Percentiles rank a stretch among this genome's conserved stretches.
Conservation (phyloP, 2,113 vertebrate genomes). For the Forbesichthys papilliferus region DNA sequence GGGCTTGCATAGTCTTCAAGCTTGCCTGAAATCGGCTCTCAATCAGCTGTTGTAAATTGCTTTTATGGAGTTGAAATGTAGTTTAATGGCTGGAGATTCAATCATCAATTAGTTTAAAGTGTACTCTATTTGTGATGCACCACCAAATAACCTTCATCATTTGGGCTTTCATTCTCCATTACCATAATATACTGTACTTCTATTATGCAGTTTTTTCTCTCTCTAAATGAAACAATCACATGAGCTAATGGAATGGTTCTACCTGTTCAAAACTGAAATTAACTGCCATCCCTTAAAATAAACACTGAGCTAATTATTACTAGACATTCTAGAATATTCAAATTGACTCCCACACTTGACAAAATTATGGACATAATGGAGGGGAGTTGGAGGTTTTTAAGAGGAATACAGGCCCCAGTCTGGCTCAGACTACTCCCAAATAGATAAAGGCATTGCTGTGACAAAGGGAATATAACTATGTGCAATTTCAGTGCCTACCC, state of each 20-base stretch:
- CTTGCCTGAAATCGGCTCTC: constrained; percentile 15
- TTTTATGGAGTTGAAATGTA: constrained; percentile 13
- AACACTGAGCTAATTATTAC: constrained; percentile 7
- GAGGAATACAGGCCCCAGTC: neutral
- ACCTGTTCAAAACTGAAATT: neutral
- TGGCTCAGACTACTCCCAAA: constrained; percentile 14
- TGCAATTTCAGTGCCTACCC: constrained; percentile 1
- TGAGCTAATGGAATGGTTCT: neutral
- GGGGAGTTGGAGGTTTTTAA: neutral
- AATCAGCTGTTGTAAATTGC: constrained; percentile 7
- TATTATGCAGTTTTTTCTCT: neutral
- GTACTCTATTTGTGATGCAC: no score
- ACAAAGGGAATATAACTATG: neutral
- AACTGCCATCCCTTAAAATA: neutral
- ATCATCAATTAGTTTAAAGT: constrained; percentile 28
- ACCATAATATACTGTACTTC: neutral
- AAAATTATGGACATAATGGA: constrained; percentile 19
- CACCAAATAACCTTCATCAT: no score
- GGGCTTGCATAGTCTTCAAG: constrained; percentile 9
- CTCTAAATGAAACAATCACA: neutral
- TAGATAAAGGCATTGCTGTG: constrained; percentile 17
- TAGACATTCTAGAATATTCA: constrained; percentile 18
- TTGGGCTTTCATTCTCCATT: neutral
- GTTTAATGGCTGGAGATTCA: constrained; percentile 29
- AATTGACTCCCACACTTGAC: constrained; percentile 7